Base-by-base conservation (phyloP, 1,140 invertebrate genomes). In the Dufourea novaeangliae region DNA sequence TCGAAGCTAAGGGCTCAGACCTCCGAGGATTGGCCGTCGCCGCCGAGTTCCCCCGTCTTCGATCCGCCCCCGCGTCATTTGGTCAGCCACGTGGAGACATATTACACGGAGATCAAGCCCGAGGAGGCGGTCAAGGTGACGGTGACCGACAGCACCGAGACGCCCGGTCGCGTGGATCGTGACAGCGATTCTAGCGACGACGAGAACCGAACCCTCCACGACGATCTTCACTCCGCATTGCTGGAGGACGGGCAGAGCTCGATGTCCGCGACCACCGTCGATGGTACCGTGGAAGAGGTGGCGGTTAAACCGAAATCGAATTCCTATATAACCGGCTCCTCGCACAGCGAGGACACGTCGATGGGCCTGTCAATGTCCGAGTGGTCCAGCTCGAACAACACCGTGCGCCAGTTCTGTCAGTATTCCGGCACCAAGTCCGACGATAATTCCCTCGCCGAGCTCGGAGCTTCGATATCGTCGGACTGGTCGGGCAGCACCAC, bases 61-160 rank as follows among this genome's bases (percentile, higher is more conserved):
- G 95, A 95, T 68, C 94, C 94, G 5, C 93, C 93, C 34, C 91
- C n/a, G n/a, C n/a, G n/a, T n/a, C n/a, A n/a, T n/a, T n/a, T 95
- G 17, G 94, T 96, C n/a, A 96, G 95, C 87, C 96, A 96, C 87
- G 95, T 97, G n/a, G 95, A 97, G 91, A 96, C 96, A 34, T 97
- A 96, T 89, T 97, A 96, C 81, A 95, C 96, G 92, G 96, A 95
- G 77, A 94, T 95, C 50, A 95, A 96, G 87, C 95, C 94, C 0
- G 95, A 96, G 90, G 94, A 95, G 89, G 93, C 94, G 2, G 94
- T 94, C 52, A 96, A 95, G 88, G 96, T 97, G 0, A 90, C 95
- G 7, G 93, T 94, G 75, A 95, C 93, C 34, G 94, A 93, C 77
- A 92, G 94, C 90, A 87, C 91, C 1, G 93, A 94, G 22, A 91